A percentile compares a stretch with the other conserved stretches of the same genome.
These are phyloP conservation scores for Thymelicus acteon DNA, from an alignment of 2,888 invertebrate genomes.

Conservation along the genomic window DNA sequence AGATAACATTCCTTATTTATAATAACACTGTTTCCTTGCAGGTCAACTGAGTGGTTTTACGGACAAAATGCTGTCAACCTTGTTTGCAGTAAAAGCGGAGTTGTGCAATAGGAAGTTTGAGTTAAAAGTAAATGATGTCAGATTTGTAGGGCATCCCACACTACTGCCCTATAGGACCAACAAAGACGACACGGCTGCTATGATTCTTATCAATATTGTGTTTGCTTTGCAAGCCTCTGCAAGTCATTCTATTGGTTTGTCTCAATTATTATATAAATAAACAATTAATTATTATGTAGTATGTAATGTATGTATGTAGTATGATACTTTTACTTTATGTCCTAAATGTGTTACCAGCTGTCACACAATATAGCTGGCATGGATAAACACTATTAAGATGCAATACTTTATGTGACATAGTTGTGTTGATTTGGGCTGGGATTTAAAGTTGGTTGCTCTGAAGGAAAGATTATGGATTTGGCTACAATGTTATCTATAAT, in stretches of 20 bases:
- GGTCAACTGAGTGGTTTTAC: slow-evolving; percentile 90
- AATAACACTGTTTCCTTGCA: slow-evolving; percentile 46
- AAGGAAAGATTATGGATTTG: too few relatives aligned
- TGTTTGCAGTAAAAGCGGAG: slow-evolving; percentile 96
- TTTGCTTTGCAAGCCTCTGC: slow-evolving; percentile 96
- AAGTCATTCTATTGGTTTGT: slow-evolving; percentile 92
- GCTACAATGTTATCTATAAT: too few relatives aligned
- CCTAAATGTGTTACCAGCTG: too few relatives aligned
- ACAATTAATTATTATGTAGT: too few relatives aligned
- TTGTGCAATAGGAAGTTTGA: slow-evolving; percentile 96
- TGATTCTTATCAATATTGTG: slow-evolving; percentile 93
- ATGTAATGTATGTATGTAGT: too few relatives aligned
- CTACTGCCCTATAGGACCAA: slow-evolving; percentile 88
- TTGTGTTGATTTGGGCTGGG: too few relatives aligned
- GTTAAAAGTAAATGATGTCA: slow-evolving; percentile 96
- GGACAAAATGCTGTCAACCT: slow-evolving; percentile 93
- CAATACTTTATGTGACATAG: too few relatives aligned
- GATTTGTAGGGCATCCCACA: slow-evolving; percentile 98
- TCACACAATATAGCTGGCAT: too few relatives aligned
- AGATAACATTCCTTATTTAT: background rate
- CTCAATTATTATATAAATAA: too few relatives aligned
- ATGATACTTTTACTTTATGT: background rate
- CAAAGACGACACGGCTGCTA: slow-evolving; percentile 88
- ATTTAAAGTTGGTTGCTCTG: too few relatives aligned
- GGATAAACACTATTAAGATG: too few relatives aligned